A percentile compares a stretch with the other conserved stretches of the same genome.
Conservation (phyloP, 2,888 invertebrate genomes). For the Mythimna impura region DNA sequence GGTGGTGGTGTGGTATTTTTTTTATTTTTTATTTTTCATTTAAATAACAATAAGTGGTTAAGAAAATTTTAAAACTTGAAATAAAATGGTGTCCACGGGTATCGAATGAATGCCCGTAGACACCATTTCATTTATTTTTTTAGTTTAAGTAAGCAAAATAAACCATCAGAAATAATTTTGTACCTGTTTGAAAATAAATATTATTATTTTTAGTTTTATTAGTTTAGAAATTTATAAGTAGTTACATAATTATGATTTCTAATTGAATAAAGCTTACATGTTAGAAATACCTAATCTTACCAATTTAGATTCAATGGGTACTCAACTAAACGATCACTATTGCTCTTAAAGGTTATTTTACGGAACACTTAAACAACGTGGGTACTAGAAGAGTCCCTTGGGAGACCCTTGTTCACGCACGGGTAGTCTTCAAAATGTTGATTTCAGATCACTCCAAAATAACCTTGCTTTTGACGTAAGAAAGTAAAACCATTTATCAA, state of each 20-base stretch:
- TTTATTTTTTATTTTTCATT: too few relatives aligned
- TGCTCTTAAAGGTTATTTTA: not conserved
- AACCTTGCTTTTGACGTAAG: not conserved
- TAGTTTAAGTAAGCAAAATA: not conserved
- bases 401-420: not conserved
- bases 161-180: not conserved
- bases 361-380: not conserved
- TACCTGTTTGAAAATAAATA: too few relatives aligned
- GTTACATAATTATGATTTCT: too few relatives aligned
- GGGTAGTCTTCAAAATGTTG: not conserved
- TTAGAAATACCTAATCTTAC: too few relatives aligned
- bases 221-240: too few relatives aligned
- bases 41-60: not conserved
- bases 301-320: not conserved
- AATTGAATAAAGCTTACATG: too few relatives aligned
- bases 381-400: not conserved
- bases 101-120: too few relatives aligned
- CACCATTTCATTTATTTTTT: not conserved
- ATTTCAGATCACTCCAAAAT: not conserved
- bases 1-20: too few relatives aligned
- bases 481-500: conserved; percentile 7
- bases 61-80: not conserved
- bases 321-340: not conserved
- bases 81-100: not conserved
- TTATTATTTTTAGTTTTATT: too few relatives aligned